Base-by-base conservation (phyloP, 2,888 invertebrate genomes). In the Limnephilus auricula region DNA sequence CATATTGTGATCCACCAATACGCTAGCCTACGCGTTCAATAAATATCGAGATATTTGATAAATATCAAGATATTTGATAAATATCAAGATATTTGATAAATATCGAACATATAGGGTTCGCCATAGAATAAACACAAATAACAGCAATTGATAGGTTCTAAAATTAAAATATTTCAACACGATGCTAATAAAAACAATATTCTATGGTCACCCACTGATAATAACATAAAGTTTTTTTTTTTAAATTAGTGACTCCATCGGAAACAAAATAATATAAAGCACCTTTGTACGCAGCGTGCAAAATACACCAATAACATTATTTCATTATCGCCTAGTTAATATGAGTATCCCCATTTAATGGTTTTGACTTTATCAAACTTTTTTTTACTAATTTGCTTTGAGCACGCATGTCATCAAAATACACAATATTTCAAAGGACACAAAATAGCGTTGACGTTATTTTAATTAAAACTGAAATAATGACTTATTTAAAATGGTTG, bases 381-480 rank as follows among this genome's bases (percentile, higher is more conserved):
- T 65, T 65, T 50, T 65, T 18, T 65, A 65, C 65, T 65, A 65
- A 65, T 65, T 65, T 65, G 25, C 65, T 65, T 65, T 65, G 25
- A 65, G 65, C 65, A 65, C 65, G 65, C 65, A 65, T 65, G n/a
- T 65, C 65, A 65, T 65, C 65, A 65, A 65, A 65, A 25, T 65
- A 25, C 25, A 65, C 25, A 65, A 65, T 65, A 65, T 25, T 65
- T 65, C 65, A 65, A 65, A 25, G 65, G 65, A n/a, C 65, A 65
- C 25, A 25, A 65, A 65, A 2, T 9, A 25, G n/a, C 65, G 65
- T 9, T 65, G 65, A 65, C 65, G 65, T 25, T 65, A 31, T 80
- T 80, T 32, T 32, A 80, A 80, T 80, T 80, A 80, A 80, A 32
- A 80, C 1, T 25, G 32, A 80, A 80, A 80, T 80, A 80, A 80